phyloP scores from a whole-genome alignment of 2,113 vertebrate species.

The Corydoras sp. region DNA sequence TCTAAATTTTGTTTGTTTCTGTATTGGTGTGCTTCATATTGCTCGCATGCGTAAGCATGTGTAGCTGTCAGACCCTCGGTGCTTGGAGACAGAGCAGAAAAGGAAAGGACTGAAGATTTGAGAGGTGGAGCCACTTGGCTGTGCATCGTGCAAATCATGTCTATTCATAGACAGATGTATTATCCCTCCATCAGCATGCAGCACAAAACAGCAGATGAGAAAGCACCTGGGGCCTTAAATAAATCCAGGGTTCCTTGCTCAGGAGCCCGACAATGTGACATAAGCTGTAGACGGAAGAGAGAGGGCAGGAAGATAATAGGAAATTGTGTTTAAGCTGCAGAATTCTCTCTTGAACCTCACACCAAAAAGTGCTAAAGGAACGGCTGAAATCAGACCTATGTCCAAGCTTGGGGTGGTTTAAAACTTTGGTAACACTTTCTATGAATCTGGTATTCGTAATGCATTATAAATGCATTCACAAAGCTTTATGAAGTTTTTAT shows the following conservation, averaged over 20 bases:
- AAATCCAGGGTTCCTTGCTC: slow-evolving; percentile 11
- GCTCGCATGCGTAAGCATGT: background rate
- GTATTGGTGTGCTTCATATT: slow-evolving; percentile 2
- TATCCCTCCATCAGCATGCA: slow-evolving; percentile 24
- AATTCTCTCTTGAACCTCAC: slow-evolving; percentile 17
- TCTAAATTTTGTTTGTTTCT: background rate
- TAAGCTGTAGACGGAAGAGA: background rate
- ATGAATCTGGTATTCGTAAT: no score
- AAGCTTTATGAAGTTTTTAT: no score
- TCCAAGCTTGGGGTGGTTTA: background rate
- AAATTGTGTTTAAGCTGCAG: slow-evolving; percentile 30
- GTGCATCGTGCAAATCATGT: slow-evolving; percentile 20
- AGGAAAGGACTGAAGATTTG: slow-evolving; percentile 3
- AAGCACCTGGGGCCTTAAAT: slow-evolving; percentile 14
- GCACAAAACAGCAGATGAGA: slow-evolving; percentile 18
- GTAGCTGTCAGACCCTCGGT: background rate
- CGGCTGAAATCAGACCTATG: slow-evolving; percentile 14
- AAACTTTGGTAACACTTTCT: background rate
- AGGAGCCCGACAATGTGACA: background rate
- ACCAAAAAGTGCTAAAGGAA: slow-evolving; percentile 7
- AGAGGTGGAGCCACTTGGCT: slow-evolving; percentile 20
- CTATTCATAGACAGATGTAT: slow-evolving; percentile 21
- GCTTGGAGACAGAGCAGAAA: slow-evolving; percentile 1
- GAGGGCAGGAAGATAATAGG: slow-evolving; percentile 14
- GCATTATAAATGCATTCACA: no score